Conservation (phyloP, 2,113 vertebrate genomes). For the Alethe diademata region DNA sequence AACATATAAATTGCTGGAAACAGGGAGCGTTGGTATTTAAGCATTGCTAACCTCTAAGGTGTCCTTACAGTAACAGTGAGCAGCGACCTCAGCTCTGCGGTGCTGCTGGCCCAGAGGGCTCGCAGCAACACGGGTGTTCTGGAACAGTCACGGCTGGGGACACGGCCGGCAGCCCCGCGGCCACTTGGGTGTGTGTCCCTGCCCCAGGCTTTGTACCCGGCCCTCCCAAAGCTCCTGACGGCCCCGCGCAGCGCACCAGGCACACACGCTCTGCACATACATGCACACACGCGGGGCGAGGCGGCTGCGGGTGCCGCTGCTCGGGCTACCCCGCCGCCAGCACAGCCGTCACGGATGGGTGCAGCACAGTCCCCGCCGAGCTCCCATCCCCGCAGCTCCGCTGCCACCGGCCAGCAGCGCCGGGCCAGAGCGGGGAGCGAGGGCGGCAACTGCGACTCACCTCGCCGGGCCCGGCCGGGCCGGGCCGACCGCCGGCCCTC, state of each 20-base stretch:
- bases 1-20: accelerated
- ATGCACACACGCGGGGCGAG: not conserved
- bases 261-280: accelerated
- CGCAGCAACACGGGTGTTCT: not conserved
- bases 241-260: accelerated
- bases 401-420: not conserved
- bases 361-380: not conserved
- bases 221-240: not conserved
- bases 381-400: not conserved
- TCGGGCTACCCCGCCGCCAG: accelerated
- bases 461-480: not conserved
- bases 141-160: not conserved
- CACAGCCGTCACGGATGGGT: too few relatives aligned
- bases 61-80: not conserved
- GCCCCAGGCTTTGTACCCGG: accelerated
- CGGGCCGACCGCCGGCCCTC: not conserved
- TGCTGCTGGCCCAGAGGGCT: not conserved
- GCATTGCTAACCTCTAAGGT: not conserved
- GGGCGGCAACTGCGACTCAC: not conserved
- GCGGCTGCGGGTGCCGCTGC: not conserved
- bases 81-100: not conserved
- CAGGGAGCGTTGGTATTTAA: not conserved
- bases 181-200: not conserved
- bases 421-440: not conserved
- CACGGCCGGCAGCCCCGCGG: not conserved